phyloP scores from a whole-genome alignment of 2,113 vertebrate species.

The Arothron firmamentum region DNA sequence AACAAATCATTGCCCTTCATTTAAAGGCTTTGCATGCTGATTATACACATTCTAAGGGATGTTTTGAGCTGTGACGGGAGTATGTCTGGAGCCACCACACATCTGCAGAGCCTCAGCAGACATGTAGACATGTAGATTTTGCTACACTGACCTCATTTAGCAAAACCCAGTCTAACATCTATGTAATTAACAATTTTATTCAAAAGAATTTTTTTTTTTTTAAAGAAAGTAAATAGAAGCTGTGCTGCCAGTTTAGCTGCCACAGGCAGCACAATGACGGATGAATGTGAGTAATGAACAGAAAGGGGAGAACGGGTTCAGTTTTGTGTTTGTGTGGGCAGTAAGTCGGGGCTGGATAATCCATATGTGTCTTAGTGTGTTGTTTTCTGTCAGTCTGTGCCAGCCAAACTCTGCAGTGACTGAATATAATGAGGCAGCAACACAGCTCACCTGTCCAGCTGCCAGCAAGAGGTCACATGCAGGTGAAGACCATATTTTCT shows the following conservation, averaged over 20 bases:
- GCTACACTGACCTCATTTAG: too few relatives aligned
- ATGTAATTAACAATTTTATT: too few relatives aligned
- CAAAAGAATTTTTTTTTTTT: too few relatives aligned
- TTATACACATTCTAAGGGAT: constrained; percentile 33
- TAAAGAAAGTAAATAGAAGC: too few relatives aligned
- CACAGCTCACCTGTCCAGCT: constrained; percentile 43
- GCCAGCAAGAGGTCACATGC: constrained; percentile 49
- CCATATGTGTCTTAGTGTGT: constrained; percentile 23
- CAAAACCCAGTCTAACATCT: too few relatives aligned
- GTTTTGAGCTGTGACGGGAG: constrained; percentile 2
- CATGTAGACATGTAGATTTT: too few relatives aligned
- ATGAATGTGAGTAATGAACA: background rate
- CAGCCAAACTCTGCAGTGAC: constrained; percentile 24
- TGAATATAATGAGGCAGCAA: constrained; percentile 57
- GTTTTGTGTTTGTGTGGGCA: background rate
- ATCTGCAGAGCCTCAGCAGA: background rate
- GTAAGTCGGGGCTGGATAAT: background rate
- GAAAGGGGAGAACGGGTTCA: constrained; percentile 1
- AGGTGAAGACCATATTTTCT: constrained; percentile 33
- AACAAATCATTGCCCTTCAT: constrained; percentile 62
- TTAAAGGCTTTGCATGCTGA: constrained; percentile 51
- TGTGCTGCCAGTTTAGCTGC: background rate
- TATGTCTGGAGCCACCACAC: background rate
- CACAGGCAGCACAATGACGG: constrained; percentile 2
- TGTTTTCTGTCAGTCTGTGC: constrained; percentile 29